Evolutionary conservation across 2,113 vertebrate species (phyloP).

Genomic region (Silurus asotus): DNA sequence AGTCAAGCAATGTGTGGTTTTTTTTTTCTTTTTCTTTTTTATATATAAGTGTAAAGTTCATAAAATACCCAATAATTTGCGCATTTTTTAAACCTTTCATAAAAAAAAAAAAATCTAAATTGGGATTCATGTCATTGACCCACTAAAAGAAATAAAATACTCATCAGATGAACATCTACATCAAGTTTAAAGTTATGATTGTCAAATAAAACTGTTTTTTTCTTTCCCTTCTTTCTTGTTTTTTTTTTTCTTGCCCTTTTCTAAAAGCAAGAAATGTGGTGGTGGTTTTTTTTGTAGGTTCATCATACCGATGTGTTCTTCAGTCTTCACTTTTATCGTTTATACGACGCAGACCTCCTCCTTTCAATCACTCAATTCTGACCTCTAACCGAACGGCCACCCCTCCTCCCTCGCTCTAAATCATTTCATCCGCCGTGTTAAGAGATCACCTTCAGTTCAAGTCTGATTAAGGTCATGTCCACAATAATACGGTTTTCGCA

Average conservation of each 20-base stretch:
- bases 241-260: too few species aligned
- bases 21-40: not conserved
- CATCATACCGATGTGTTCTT: conserved; percentile 34
- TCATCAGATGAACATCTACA: too few species aligned
- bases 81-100: too few species aligned
- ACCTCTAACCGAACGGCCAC: not conserved
- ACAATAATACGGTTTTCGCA: too few species aligned
- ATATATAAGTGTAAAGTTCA: not conserved
- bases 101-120: too few species aligned
- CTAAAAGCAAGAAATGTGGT: too few species aligned
- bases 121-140: not conserved
- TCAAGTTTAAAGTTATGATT: too few species aligned
- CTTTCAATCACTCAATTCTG: conserved; percentile 20
- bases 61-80: not conserved
- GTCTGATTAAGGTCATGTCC: not conserved
- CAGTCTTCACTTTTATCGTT: conserved; percentile 14
- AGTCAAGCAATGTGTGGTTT: not conserved
- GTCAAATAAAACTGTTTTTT: too few species aligned
- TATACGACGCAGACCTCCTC: conserved; percentile 7
- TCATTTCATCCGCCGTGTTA: not conserved
- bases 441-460: conserved; percentile 37
- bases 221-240: not conserved
- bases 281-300: conserved; percentile 22
- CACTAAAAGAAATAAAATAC: not conserved
- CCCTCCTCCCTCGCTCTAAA: not conserved